Evolutionary conservation across 1,140 invertebrate genomes (phyloP), one percentile per base, ranked within the genome.

Genomic region (Camponotus pennsylvanicus): DNA sequence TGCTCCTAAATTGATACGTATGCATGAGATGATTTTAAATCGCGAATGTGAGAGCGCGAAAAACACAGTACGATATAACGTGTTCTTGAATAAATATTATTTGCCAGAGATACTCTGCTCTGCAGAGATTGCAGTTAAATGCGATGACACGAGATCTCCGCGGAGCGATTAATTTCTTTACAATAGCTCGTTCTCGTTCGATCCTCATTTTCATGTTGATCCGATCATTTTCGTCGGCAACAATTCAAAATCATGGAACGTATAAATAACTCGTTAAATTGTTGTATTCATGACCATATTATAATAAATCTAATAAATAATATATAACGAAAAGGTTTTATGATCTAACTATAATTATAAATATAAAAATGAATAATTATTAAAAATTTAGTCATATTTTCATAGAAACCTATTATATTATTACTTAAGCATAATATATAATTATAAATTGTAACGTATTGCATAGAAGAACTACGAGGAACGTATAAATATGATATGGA

Each of bases 161-260:
- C 18, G 27, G n/a, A 75, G n/a, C 69, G 42, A 83, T 83, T 83
- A 83, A 83, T 83, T 61, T 75, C 32, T 63, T 37, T 18, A 27
- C 18, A n/a, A 52, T 79, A 21, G 7, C 63, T 32, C 27, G 6
- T 21, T 34, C 27, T 64, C 59, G 27, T 63, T 57, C 11, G 55
- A 27, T 5, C 27, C 8, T 7, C 7, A 21, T 71, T 71, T 45
- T 21, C 49, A 52, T 34, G 34, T 42, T 80, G 32, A 69, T 69
- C 11, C 55, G 37, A 15, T 13, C 55, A n/a, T 49, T 83, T 49
- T 75, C n/a, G n/a, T 75, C 40, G 49, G 70, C 32, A 79, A 80
- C 49, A 27, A 49, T 73, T 3, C 2, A 83, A 75, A 83, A 61
- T 73, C 79, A 73, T 63, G 1, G 13, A 63, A 18, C 57, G 79